Base-by-base conservation (phyloP, 2,888 invertebrate species). In the Dinocampus coccinellae region DNA sequence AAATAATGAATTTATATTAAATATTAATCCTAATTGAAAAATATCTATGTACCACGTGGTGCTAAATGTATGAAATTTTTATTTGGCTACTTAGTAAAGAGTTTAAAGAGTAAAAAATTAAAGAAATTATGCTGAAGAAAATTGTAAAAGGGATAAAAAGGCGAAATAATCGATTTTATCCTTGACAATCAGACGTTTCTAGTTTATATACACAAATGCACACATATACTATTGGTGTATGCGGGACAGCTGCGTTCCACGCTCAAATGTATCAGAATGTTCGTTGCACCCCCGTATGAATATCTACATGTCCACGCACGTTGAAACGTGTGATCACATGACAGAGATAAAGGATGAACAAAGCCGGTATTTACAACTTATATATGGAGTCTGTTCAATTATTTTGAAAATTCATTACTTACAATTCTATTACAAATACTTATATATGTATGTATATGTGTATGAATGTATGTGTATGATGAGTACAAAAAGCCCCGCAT, bases 201-300 rank as follows among this genome's bases (percentile, higher is more conserved):
- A n/a, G n/a, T n/a, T n/a, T n/a, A n/a, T n/a, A n/a, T n/a, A n/a
- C n/a, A n/a, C n/a, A n/a, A n/a, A n/a, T n/a, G n/a, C n/a, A n/a
- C n/a, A n/a, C n/a, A n/a, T n/a, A n/a, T n/a, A n/a, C n/a, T n/a
- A n/a, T n/a, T n/a, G n/a, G n/a, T n/a, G n/a, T 29, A 77, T 77
- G 76, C 77, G 77, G 77, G 77, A 74, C 77, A 77, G 77, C 77
- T 77, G 77, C 72, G 36, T 70, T 71, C 70, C 69, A 66, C 62
- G 42, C 60, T 6, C 47, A 47, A 3, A 47, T 20, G 47, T n/a
- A 47, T 47, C 16, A 16, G 16, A 7, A 63, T 61, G 26, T 26
- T 20, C 16, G 3, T 20, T 63, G 63, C 64, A 62, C 63, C 64
- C 57, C 55, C 63, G 36, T 58, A 61, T 65, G 39, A 60, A 47